Evolutionary conservation across 2,888 invertebrate genomes (phyloP), one percentile per base, ranked within the genome.

Genomic region (Nomada fabriciana): DNA sequence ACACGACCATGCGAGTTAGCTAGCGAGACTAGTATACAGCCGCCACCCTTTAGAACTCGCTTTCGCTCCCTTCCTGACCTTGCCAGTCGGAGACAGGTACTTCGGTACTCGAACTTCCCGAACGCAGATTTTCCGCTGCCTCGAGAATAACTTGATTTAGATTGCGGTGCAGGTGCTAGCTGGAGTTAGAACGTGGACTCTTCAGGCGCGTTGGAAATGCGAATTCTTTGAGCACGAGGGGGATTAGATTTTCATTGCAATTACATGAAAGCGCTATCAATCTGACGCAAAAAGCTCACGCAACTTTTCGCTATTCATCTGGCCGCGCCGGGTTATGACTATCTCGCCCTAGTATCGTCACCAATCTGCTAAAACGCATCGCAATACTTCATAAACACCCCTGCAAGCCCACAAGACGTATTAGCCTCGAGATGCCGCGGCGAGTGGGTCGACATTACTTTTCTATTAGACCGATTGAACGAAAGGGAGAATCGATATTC

Each of bases 291-390:
- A 68, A 53, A 63, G 53, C 52, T 60, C 57, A 5, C 29, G 68
- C 60, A 70, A 61, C 64, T 29, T 82, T 64, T 36, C 57, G 65
- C n/a, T 63, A 69, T 64, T 68, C 73, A 63, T 75, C 36, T 67
- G 69, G 29, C 83, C 75, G 84, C 84, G 89, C 72, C 69, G 76
- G 80, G 86, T 90, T 89, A 89, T 91, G 89, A 87, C 88, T 70
- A 86, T 86, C 84, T 84, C 79, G 85, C 84, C 78, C 78, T 65
- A 85, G 82, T 90, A 91, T 90, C 88, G 85, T 88, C 89, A 89
- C 91, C 92, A 92, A 92, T 92, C 92, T 92, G 92, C 91, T 92
- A 90, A 92, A 92, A 91, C 89, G 91, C 91, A 92, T 92, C 88
- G 92, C 91, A 90, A 91, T 92, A 91, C 89, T 92, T 92, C 91